Percentiles rank a stretch among this genome's conserved stretches.
These are phyloP conservation scores for Lithophane semibrunnea DNA, from an alignment of 2,888 invertebrate genomes.

Conservation along the genomic window DNA sequence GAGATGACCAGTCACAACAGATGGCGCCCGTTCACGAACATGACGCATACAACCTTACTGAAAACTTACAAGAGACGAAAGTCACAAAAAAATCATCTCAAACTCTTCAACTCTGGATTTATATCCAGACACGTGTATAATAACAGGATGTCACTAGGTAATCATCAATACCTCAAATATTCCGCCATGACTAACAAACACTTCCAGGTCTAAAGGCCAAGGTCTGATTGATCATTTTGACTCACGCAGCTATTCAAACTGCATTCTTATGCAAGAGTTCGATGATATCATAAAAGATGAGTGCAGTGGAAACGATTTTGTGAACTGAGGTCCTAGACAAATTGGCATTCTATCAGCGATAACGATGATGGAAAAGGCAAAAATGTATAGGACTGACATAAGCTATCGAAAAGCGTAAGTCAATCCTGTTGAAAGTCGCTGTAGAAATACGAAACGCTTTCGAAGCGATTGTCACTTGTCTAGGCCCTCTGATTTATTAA, in stretches of 20 bases:
- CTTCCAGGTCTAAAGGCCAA: constrained; percentile 47
- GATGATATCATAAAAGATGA: constrained; percentile 41
- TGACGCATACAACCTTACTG: too few relatives aligned
- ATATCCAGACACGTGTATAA: background rate
- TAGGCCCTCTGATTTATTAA: background rate
- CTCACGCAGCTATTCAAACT: constrained; percentile 48
- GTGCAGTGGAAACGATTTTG: background rate
- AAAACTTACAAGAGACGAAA: too few relatives aligned
- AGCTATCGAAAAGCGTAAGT: too few relatives aligned
- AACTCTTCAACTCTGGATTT: background rate
- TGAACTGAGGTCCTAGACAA: background rate
- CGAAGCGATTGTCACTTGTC: too few relatives aligned
- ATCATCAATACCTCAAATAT: constrained; percentile 38
- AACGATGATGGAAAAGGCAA: too few relatives aligned
- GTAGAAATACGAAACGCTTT: too few relatives aligned
- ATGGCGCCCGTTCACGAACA: too few relatives aligned
- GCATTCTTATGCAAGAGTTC: constrained; percentile 30
- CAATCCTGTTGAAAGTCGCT: too few relatives aligned
- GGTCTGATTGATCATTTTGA: constrained; percentile 55
- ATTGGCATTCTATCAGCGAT: too few relatives aligned
- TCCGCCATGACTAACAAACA: constrained; percentile 45
- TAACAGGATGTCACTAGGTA: constrained; percentile 25
- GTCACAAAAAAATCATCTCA: background rate
- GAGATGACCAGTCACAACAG: too few relatives aligned
- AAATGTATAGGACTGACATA: too few relatives aligned